These are phyloP conservation scores for Odontocerum albicorne DNA, from an alignment of 2,888 invertebrate genomes.

Conservation along the genomic window DNA sequence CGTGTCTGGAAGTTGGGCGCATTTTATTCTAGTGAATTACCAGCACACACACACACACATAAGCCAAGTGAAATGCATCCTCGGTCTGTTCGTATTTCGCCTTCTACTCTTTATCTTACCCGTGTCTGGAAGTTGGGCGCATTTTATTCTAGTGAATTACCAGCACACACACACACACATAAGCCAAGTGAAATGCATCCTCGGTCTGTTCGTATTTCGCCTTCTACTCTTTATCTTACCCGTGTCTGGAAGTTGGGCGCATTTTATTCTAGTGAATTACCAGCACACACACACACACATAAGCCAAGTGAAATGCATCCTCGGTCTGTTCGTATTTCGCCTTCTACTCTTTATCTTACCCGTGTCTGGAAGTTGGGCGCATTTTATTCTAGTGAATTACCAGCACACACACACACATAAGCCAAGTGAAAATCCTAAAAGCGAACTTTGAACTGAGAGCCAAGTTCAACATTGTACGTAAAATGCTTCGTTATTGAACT, in stretches of 20 bases:
- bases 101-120: neutral
- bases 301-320: no score
- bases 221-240: neutral
- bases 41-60: no score
- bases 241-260: neutral
- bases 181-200: no score
- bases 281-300: no score
- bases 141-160: slow-evolving; percentile 10
- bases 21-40: slow-evolving; percentile 10
- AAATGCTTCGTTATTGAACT: slow-evolving; percentile 12
- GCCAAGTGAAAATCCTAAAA: slow-evolving; percentile 12
- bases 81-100: neutral
- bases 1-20: neutral
- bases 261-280: slow-evolving; percentile 10
- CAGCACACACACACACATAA: neutral
- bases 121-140: neutral
- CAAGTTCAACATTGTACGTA: slow-evolving; percentile 10
- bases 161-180: no score
- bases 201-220: neutral
- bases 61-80: no score
- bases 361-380: neutral
- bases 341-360: neutral
- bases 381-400: slow-evolving; percentile 10
- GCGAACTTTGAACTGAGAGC: slow-evolving; percentile 10
- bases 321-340: neutral